Evolutionary conservation across 2,797 vertebrate genomes (phyloP), one percentile per base, ranked within the genome.

Genomic region (Propithecus perrieri): DNA sequence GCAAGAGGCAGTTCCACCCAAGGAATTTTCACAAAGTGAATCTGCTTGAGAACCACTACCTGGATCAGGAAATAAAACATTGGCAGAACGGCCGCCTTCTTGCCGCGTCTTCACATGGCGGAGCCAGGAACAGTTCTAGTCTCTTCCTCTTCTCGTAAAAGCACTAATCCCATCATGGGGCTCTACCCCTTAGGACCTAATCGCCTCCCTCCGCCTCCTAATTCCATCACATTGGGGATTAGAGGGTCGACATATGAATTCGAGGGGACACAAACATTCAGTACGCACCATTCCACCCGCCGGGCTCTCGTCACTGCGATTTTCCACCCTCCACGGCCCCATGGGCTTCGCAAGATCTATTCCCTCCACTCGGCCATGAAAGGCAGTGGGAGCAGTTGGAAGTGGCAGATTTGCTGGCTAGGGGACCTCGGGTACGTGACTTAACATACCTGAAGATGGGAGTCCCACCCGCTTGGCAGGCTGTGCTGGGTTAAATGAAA

Each of bases 331-430:
- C 50, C 48, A 2, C 3, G 2, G 17, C 38, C 38, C 69, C 7
- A 5, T 46, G 43, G 26, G n/a, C 59, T 18, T 20, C 1, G 26
- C 0, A 1, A 17, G 10, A 24, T 81, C 38, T 10, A n/a, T 8
- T 38, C 35, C 24, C 79, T 38, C 26, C n/a, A 8, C 26, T 33
- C 0, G 8, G 55, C 28, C 13, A 35, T 0, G 1, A 35, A 22
- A 17, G 22, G 22, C 22, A 7, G 22, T 28, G 15, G 7, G 6
- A 26, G 17, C 1, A 1, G 4, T 13, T n/a, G 33, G 11, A 12
- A 53, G 57, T 10, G 0, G n/a, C 65, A 22, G 41, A 35, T 26
- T 69, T 48, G 10, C 35, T 83, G 46, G 2, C 48, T n/a, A 7
- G n/a, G 53, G 14, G 35, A 35, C 33, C 12, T 8, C 4, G 0